Conservation (phyloP, 2,888 invertebrate species). For the Corythucha ciliata region DNA sequence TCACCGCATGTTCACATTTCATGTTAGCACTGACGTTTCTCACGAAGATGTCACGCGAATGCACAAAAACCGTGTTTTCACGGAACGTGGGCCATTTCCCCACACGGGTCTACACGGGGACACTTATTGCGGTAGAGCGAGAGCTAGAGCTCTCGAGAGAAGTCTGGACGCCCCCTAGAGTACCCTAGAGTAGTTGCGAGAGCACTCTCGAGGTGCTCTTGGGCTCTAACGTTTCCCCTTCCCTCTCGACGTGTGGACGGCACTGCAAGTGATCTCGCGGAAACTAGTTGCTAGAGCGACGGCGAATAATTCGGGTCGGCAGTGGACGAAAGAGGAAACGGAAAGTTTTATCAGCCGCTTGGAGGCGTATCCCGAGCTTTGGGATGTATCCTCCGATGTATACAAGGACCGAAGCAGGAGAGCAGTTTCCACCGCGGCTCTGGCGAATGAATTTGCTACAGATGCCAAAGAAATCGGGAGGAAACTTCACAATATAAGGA, state of each 20-base stretch:
- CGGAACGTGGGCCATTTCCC: too few species aligned
- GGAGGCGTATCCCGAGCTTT: too few species aligned
- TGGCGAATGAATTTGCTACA: slow-evolving; percentile 18
- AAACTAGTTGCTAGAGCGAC: too few species aligned
- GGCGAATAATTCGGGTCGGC: too few species aligned
- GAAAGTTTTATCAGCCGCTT: too few species aligned
- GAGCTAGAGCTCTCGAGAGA: background rate
- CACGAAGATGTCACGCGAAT: too few species aligned
- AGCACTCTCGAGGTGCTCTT: background rate
- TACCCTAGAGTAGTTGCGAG: background rate
- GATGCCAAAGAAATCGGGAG: slow-evolving; percentile 16
- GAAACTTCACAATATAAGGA: slow-evolving; percentile 20
- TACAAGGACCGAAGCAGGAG: background rate
- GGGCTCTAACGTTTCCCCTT: slow-evolving; percentile 1
- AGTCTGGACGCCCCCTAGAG: background rate
- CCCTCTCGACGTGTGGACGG: slow-evolving; percentile 1
- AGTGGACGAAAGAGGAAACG: too few species aligned
- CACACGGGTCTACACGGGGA: slow-evolving; percentile 4
- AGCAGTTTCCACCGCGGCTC: slow-evolving; percentile 8
- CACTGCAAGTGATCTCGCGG: slow-evolving; percentile 1
- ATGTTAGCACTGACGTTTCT: too few species aligned
- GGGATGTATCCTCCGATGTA: too few species aligned
- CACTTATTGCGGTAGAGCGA: background rate
- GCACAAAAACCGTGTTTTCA: too few species aligned
- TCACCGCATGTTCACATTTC: too few species aligned